A percentile compares a stretch with the other conserved stretches of the same genome.
These are phyloP conservation scores for Drosophila azteca DNA, from an alignment of 1,140 invertebrate species.

Conservation along the genomic window DNA sequence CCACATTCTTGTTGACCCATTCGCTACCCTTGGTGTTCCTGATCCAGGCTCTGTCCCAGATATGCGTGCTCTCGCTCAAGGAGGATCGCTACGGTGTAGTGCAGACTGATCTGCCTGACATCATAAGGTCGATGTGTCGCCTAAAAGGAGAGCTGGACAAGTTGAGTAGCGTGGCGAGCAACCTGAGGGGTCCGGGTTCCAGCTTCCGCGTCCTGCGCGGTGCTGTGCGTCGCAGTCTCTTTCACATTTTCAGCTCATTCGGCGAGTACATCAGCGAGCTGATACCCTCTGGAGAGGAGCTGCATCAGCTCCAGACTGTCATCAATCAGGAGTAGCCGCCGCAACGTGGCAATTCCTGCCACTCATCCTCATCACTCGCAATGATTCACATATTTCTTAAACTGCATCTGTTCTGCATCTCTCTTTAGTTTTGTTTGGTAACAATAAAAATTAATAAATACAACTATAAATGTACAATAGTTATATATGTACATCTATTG, in stretches of 20 bases:
- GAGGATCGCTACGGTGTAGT: conserved; percentile 92
- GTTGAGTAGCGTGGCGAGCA: conserved; percentile 87
- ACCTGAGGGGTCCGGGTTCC: conserved; percentile 85
- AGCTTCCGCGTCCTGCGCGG: conserved; percentile 86
- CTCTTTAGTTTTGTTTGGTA: conserved; percentile 63
- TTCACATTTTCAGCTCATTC: conserved; percentile 89
- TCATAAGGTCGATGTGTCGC: conserved; percentile 87
- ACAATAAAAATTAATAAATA: conserved; percentile 82
- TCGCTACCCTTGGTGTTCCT: conserved; percentile 89
- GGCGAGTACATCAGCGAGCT: conserved; percentile 88
- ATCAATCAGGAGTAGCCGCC: conserved; percentile 83
- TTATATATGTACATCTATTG: conserved; percentile 52
- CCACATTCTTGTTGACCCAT: conserved; percentile 87
- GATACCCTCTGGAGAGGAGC: conserved; percentile 85
- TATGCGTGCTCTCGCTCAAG: conserved; percentile 87
- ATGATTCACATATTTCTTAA: conserved; percentile 30
- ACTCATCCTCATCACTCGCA: not conserved
- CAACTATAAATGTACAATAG: conserved; percentile 66
- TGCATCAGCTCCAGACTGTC: conserved; percentile 84
- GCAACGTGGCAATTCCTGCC: not conserved
- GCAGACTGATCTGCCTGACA: conserved; percentile 89
- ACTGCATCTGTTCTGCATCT: conserved; percentile 45
- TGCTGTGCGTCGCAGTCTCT: conserved; percentile 89
- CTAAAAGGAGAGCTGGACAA: conserved; percentile 89
- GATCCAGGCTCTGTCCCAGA: conserved; percentile 87